These are phyloP conservation scores for Oxyura jamaicensis DNA, from an alignment of 2,113 vertebrate genomes.

Conservation along the genomic window DNA sequence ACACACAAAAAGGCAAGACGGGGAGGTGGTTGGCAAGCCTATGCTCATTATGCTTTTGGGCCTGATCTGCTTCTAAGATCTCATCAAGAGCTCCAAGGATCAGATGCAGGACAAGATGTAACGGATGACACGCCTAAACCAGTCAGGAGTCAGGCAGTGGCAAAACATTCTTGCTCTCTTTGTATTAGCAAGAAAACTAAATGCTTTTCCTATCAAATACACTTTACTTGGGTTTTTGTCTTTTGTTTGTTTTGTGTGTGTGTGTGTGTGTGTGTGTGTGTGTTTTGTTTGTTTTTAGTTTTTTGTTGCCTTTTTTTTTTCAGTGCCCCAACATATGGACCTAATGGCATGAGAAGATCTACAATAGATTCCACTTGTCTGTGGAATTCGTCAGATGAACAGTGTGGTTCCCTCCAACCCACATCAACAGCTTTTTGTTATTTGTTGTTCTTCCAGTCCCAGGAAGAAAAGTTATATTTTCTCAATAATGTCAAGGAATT, in stretches of 20 bases:
- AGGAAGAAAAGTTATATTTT: conserved; percentile 14
- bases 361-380: not conserved
- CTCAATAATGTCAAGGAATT: conserved; percentile 7
- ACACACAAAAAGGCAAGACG: too few species aligned
- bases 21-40: not conserved
- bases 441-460: not conserved
- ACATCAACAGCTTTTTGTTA: not conserved
- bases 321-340: not conserved
- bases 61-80: not conserved
- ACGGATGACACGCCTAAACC: not conserved
- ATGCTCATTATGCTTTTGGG: not conserved
- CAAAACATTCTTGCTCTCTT: not conserved
- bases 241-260: too few species aligned
- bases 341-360: not conserved
- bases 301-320: not conserved
- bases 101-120: not conserved
- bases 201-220: not conserved
- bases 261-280: too few species aligned
- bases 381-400: not conserved
- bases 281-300: not conserved
- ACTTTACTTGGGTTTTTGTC: not conserved
- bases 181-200: not conserved
- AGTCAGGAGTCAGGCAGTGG: not conserved
- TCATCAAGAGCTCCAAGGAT: not conserved
- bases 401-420: not conserved